A percentile compares a stretch with the other conserved stretches of the same genome.
Conservation (phyloP, 2,113 vertebrate species). For the Epinephelus lanceolatus region DNA sequence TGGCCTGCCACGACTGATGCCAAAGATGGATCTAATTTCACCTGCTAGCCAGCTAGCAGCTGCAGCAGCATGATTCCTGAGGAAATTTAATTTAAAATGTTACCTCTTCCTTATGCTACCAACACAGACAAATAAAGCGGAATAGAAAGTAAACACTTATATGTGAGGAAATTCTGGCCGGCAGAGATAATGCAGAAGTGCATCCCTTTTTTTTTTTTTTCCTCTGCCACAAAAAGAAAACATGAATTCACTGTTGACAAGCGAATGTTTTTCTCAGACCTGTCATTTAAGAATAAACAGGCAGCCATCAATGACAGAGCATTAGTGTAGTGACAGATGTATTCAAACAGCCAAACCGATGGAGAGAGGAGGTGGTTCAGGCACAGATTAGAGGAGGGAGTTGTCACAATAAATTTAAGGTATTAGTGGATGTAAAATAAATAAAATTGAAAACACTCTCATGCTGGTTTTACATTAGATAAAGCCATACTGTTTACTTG, state of each 20-base stretch:
- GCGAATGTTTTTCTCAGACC: conserved; percentile 10
- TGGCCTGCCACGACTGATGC: conserved; percentile 36
- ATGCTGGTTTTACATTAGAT: not conserved
- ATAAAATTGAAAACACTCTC: not conserved
- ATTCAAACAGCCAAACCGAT: not conserved
- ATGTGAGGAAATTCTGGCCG: conserved; percentile 15
- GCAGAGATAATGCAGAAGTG: not conserved
- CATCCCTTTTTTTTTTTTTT: not conserved
- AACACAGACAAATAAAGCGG: not conserved
- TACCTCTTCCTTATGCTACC: not conserved
- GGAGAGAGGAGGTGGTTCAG: not conserved
- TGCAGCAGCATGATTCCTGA: conserved; percentile 19
- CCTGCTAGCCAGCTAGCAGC: conserved; percentile 24
- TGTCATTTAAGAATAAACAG: conserved; percentile 10
- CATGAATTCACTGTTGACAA: conserved; percentile 3
- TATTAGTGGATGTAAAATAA: not conserved
- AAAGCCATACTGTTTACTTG: not conserved
- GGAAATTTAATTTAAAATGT: conserved; percentile 24
- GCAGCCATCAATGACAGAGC: conserved; percentile 7
- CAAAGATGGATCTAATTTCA: conserved; percentile 48
- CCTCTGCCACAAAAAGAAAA: not conserved
- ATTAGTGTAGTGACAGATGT: conserved; percentile 1
- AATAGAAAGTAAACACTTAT: not conserved
- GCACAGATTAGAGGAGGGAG: not conserved
- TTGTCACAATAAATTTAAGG: conserved; percentile 5